These are phyloP conservation scores for Temnothorax unifasciatus DNA, from an alignment of 2,888 invertebrate genomes.

Conservation along the genomic window DNA sequence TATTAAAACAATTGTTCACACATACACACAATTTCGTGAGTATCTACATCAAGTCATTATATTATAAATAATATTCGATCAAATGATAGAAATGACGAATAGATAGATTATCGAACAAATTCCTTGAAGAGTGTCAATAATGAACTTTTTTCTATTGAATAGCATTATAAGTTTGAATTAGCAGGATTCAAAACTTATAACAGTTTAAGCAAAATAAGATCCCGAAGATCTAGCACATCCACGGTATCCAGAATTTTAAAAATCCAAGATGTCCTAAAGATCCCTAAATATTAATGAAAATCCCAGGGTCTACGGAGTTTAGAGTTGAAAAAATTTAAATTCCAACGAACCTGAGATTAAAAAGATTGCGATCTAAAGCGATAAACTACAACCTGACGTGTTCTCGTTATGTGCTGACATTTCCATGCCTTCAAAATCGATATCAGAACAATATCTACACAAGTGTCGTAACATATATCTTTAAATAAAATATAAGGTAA, in stretches of 20 bases:
- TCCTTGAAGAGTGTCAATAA: neutral
- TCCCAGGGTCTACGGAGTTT: neutral
- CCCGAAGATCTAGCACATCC: neutral
- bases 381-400: neutral
- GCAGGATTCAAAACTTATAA: neutral
- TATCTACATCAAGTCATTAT: neutral
- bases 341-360: neutral
- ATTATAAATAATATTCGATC: slow-evolving; percentile 9
- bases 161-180: neutral
- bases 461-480: slow-evolving; percentile 2
- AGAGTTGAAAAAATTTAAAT: neutral
- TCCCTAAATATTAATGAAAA: neutral
- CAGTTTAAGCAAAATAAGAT: neutral
- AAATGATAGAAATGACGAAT: neutral
- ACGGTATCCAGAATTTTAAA: neutral
- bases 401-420: neutral
- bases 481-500: slow-evolving; percentile 1
- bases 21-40: slow-evolving; percentile 20
- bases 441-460: slow-evolving; percentile 15
- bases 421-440: neutral
- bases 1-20: neutral
- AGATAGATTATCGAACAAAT: neutral
- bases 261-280: neutral
- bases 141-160: neutral
- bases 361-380: slow-evolving; percentile 8